A percentile compares a stretch with the other conserved stretches of the same genome.
Evolutionary conservation across 2,797 vertebrate genomes (phyloP).

Genomic region (Arvicola amphibius): DNA sequence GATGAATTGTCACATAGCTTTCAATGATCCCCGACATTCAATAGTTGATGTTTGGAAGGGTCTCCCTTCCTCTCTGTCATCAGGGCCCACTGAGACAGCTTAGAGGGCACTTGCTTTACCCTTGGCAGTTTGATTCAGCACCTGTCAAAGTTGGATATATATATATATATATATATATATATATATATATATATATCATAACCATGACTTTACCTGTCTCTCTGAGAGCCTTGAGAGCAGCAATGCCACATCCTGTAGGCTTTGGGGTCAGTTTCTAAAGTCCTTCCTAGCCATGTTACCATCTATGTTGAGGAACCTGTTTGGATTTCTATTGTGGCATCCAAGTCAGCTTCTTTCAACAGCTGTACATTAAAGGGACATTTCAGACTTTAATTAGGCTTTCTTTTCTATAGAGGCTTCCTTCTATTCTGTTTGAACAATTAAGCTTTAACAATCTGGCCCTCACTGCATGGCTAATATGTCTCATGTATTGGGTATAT

Average conservation of each 20-base stretch:
- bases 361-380: not conserved
- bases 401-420: not conserved
- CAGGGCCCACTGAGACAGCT: not conserved
- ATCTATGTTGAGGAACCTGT: not conserved
- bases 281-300: not conserved
- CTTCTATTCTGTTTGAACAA: not conserved
- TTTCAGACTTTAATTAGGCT: not conserved
- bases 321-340: not conserved
- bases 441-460: not conserved
- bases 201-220: not conserved
- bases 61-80: not conserved
- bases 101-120: not conserved
- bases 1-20: not conserved
- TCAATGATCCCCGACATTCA: not conserved
- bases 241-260: not conserved
- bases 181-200: not conserved
- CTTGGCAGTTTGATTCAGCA: not conserved
- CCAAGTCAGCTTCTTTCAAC: not conserved
- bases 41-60: not conserved
- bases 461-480: not conserved
- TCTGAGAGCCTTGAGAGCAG: not conserved
- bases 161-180: too few species aligned
- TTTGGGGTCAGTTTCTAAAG: not conserved
- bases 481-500: not conserved
- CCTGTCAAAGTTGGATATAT: not conserved